Evolutionary conservation across 2,113 vertebrate genomes (phyloP).

Genomic region (Pagrus major): DNA sequence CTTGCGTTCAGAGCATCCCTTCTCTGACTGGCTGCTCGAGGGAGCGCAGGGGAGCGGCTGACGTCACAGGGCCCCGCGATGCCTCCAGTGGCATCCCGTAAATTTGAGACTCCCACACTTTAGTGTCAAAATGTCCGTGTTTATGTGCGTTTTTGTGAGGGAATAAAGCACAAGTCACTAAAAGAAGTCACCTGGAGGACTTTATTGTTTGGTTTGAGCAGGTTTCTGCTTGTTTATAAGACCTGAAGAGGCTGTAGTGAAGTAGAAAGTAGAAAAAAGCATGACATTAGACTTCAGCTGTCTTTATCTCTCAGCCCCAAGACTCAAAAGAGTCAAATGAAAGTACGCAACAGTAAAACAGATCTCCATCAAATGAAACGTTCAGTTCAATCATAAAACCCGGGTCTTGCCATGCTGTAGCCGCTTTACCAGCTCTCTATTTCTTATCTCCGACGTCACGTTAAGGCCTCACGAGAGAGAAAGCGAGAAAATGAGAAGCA

Average conservation of each 20-base stretch:
- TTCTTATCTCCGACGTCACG: background rate
- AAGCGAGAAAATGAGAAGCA: conserved; percentile 30
- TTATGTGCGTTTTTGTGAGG: accelerated
- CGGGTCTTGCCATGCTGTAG: background rate
- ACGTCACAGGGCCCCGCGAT: conserved; percentile 79
- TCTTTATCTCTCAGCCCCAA: background rate
- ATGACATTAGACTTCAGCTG: background rate
- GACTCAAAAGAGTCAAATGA: background rate
- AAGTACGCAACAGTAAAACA: background rate
- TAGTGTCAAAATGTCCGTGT: background rate
- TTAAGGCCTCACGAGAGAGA: conserved; percentile 57
- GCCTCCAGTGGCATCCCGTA: conserved; percentile 22
- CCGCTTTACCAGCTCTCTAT: accelerated
- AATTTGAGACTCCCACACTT: background rate
- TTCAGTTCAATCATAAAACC: background rate
- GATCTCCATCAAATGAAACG: background rate
- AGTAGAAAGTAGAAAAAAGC: background rate
- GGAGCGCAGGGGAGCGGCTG: conserved; percentile 80
- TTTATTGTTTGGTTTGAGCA: too few relatives aligned
- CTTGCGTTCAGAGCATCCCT: conserved; percentile 86
- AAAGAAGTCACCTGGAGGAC: too few relatives aligned
- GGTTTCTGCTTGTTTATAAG: background rate
- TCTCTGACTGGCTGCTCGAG: conserved; percentile 80
- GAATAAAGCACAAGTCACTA: background rate
- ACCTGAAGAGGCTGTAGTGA: background rate